A percentile compares a stretch with the other conserved stretches of the same genome.
phyloP scores from a whole-genome alignment of 2,797 vertebrate genomes.

The Setipinna tenuifilis region DNA sequence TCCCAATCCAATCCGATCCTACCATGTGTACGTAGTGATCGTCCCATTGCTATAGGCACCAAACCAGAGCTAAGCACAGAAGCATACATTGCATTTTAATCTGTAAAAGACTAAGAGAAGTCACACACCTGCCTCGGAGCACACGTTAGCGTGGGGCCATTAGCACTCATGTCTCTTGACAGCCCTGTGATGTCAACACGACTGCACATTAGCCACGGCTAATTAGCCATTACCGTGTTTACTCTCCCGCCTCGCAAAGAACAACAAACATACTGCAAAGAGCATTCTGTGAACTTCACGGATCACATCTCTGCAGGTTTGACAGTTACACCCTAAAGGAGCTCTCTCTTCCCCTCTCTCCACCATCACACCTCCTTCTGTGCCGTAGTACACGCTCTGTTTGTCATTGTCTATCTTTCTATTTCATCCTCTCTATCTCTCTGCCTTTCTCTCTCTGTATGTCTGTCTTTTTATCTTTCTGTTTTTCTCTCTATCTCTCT shows the following conservation, averaged over 20 bases:
- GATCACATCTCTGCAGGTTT: background rate
- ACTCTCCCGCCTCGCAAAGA: background rate
- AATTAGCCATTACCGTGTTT: background rate
- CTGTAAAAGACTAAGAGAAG: background rate
- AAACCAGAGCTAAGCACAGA: too few relatives aligned
- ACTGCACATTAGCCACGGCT: constrained; percentile 10
- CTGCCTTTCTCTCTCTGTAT: too few relatives aligned
- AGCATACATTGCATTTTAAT: background rate
- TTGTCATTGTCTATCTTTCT: too few relatives aligned
- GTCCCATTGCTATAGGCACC: too few relatives aligned
- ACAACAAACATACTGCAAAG: background rate
- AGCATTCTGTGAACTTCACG: background rate
- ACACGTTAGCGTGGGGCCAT: background rate
- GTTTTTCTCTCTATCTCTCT: too few relatives aligned
- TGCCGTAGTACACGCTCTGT: too few relatives aligned
- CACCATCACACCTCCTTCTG: too few relatives aligned
- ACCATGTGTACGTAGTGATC: too few relatives aligned
- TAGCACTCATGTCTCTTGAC: background rate
- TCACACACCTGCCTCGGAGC: background rate
- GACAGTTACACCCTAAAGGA: background rate
- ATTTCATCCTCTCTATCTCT: too few relatives aligned
- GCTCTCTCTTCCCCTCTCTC: background rate
- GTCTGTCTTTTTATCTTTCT: too few relatives aligned
- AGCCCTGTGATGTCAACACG: background rate
- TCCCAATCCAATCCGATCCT: too few relatives aligned